phyloP scores from a whole-genome alignment of 2,113 vertebrate species.

The Helogale parvula region DNA sequence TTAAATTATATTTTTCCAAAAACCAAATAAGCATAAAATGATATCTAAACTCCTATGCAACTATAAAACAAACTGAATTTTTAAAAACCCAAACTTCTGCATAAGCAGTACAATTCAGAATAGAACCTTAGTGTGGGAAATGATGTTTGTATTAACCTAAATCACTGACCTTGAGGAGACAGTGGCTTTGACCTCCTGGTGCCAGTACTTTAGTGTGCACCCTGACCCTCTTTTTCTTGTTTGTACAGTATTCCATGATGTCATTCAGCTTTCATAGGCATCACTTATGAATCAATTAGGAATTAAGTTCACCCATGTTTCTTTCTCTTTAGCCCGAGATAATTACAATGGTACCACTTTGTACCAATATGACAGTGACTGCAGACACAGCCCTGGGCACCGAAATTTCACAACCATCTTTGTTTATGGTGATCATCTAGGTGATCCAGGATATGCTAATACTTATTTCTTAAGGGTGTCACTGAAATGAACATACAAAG shows the following conservation, averaged over 20 bases:
- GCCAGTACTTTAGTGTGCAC: not conserved
- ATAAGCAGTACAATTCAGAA: not conserved
- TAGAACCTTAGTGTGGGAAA: not conserved
- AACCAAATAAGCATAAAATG: not conserved
- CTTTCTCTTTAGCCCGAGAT: not conserved
- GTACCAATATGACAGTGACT: not conserved
- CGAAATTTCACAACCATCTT: not conserved
- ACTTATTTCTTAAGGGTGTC: not conserved
- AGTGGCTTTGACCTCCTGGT: fast-evolving
- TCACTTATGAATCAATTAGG: not conserved
- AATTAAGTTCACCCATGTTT: not conserved
- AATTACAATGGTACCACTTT: not conserved
- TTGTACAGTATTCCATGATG: not conserved
- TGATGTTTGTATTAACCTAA: not conserved
- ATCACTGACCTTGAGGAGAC: not conserved
- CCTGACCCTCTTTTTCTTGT: not conserved
- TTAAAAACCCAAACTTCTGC: not conserved
- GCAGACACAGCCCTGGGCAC: not conserved
- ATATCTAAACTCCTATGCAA: not conserved
- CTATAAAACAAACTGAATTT: slow-evolving; percentile 19
- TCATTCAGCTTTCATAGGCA: not conserved
- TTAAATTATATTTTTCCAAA: not conserved
- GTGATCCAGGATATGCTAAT: not conserved
- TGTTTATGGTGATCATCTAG: not conserved
- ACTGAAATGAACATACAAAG: not conserved